These are phyloP conservation scores for Drosophila affinis DNA, from an alignment of 2,888 invertebrate species.

Conservation along the genomic window DNA sequence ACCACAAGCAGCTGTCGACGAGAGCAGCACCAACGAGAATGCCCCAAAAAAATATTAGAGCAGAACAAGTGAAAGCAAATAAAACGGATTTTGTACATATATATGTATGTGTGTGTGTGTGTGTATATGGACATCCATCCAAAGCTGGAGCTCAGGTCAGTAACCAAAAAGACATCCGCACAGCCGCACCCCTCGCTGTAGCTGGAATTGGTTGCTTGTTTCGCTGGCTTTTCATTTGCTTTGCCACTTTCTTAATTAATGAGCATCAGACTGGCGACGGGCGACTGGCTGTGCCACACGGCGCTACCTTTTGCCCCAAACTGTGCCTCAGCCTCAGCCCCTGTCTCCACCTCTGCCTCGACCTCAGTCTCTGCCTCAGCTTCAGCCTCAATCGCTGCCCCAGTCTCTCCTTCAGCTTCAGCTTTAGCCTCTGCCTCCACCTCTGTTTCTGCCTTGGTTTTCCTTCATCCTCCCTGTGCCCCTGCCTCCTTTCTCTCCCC, in stretches of 20 bases:
- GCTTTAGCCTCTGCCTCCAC: no score
- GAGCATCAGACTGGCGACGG: constrained; percentile 55
- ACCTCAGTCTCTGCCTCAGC: not conserved
- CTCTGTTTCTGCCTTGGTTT: not conserved
- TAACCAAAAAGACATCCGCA: constrained; percentile 33
- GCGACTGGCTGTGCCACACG: no score
- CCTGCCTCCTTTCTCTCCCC: not conserved
- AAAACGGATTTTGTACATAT: constrained; percentile 64
- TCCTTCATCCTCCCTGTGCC: constrained; percentile 2
- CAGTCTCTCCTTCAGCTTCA: not conserved
- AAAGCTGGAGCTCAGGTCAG: constrained; percentile 24
- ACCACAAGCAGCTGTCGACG: constrained; percentile 48
- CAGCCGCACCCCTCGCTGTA: constrained; percentile 24
- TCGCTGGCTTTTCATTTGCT: constrained; percentile 76
- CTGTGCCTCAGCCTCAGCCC: constrained; percentile 11
- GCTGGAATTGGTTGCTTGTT: constrained; percentile 62
- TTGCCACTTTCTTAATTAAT: constrained; percentile 79
- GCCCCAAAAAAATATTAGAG: constrained; percentile 70
- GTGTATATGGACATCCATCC: constrained; percentile 1
- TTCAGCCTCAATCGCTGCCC: no score
- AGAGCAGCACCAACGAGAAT: not conserved
- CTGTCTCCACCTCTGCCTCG: not conserved
- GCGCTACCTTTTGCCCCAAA: not conserved
- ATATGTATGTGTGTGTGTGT: constrained; percentile 4
- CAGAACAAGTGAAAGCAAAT: constrained; percentile 74